phyloP scores from a whole-genome alignment of 2,113 vertebrate species.

The Scartelaos histophorus region DNA sequence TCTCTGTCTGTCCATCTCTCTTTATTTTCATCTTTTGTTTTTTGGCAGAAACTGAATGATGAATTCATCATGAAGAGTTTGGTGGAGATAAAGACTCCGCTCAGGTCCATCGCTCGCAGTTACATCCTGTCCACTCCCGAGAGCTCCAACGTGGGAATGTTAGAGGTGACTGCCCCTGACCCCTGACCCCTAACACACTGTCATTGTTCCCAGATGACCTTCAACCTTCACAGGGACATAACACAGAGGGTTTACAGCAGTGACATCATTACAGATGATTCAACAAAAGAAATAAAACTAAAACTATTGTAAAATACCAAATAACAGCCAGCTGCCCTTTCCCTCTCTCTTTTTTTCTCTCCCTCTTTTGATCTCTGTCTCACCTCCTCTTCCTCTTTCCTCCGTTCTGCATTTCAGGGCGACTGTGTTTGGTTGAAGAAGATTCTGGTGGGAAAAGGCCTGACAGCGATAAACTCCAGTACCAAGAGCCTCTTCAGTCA shows the following conservation, averaged over 20 bases:
- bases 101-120: constrained; percentile 55
- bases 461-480: constrained; percentile 59
- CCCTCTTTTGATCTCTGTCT: no score
- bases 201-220: no score
- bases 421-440: constrained; percentile 91
- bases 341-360: no score
- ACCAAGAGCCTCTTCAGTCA: constrained; percentile 60
- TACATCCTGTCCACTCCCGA: constrained; percentile 65
- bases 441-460: constrained; percentile 69
- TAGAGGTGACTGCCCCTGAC: background rate
- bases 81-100: constrained; percentile 60
- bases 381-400: no score
- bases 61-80: constrained; percentile 70
- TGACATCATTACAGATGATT: no score
- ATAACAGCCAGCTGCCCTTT: no score
- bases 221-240: no score
- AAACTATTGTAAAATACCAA: no score
- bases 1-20: no score
- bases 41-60: constrained; percentile 60
- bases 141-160: constrained; percentile 66
- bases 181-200: no score
- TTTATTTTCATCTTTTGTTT: background rate
- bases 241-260: no score
- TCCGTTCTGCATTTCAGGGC: constrained; percentile 69
- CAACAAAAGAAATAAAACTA: no score